Base-by-base conservation (phyloP, 1,140 invertebrate species). In the Spodoptera litura region DNA sequence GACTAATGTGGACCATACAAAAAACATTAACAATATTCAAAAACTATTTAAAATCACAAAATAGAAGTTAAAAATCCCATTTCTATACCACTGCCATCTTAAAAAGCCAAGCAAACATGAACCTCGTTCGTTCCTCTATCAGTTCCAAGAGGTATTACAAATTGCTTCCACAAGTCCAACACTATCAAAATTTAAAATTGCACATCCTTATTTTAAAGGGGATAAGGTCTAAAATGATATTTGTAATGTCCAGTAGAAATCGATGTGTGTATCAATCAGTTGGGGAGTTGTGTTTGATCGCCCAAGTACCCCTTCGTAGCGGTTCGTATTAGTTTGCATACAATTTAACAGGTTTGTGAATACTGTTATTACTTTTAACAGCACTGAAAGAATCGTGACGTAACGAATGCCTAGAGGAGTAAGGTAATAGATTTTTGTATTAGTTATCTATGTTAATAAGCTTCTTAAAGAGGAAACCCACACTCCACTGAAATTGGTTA, bases 281-380 rank as follows among this genome's bases (percentile, higher is more conserved):
- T 89, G 87, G 88, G 88, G 87, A 89, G 90, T 89, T 85, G 78
- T 93, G 88, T 91, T 91, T 93, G 90, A 88, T 85, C 88, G 87
- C 83, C 78, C 81, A 85, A 90, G 91, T 82, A 81, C 83, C 83
- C 87, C 81, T 31, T 74, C 71, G 56, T 52, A 61, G 44, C 53
- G 35, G 20, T 12, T 25, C 38, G n/a, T 71, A 35, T 71, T 55
- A 56, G 52, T 71, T 38, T 71, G 38, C 68, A 38, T 27, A 52
- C 38, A 44, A 44, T 44, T 44, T 5, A 44, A 53, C 27, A 71
- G 68, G 35, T 71, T 15, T 56, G 12, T 38, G 2, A 5, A 71
- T 31, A 71, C 9, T n/a, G 49, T n/a, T 70, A 70, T 56, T 56
- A 70, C 6, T 52, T 52, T 53, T 70, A 44, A 44, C 38, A 10